Evolutionary conservation across 2,797 vertebrate genomes (phyloP), one percentile per base, ranked within the genome.

Genomic region (Sparidentex hasta): DNA sequence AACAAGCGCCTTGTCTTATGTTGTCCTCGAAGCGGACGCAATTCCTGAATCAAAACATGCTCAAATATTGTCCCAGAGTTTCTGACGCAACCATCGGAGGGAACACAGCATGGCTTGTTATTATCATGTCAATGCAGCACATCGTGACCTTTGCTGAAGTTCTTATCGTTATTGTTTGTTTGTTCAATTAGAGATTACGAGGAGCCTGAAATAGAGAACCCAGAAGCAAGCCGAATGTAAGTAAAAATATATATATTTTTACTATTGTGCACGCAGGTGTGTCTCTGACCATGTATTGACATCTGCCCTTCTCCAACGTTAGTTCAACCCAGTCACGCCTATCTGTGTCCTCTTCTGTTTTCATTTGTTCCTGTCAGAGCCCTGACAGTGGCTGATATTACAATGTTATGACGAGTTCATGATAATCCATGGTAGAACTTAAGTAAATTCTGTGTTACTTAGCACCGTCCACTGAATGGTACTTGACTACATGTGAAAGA

Each of bases 221-320:
- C 96, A 94, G 97, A 99, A 99, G 95, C 98, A 97, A 99, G 97
- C 98, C 98, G 98, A 98, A 99, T 99, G 98, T 99, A 96, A 99
- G 98, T 98, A 43, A 1, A 46, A 56, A n/a, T n/a, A n/a, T n/a
- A n/a, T n/a, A n/a, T n/a, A n/a, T 3, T 51, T 13, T 29, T 48
- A 14, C 12, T 1, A 4, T 17, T 1, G 11, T 1, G 17, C 27
- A 18, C 1, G 4, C 44, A 50, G 12, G 14, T 59, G 12, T 77
- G 51, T 69, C 7, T 73, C 1, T 77, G 21, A 38, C 18, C 9
- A 51, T 72, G 21, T 56, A 11, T 44, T 13, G 14, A 29, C 47
- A 0, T 4, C 57, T 38, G 16, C 1, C 9, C 17, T 13, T 27
- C 1, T 1, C 38, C 20, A 20, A 3, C 3, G 55, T 51, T 5